Base-by-base conservation (phyloP, 2,797 vertebrate species). In the Anguilla anguilla region DNA sequence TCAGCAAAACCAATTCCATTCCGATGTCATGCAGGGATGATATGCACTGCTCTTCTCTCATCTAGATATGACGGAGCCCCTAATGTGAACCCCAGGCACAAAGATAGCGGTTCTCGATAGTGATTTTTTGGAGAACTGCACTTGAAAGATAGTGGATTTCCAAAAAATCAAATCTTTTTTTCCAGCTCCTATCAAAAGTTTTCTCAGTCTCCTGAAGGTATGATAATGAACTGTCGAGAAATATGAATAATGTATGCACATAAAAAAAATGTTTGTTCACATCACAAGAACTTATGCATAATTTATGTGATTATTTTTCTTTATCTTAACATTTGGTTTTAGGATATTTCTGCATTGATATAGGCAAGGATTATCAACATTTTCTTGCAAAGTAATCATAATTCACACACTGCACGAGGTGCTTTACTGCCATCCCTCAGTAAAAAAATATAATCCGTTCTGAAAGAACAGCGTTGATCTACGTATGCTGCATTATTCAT, bases 311-410 rank as follows among this genome's bases (percentile, higher is more conserved):
- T 92, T 90, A 92, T 87, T 87, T 91, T 72, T 91, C 88, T 87
- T 91, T 91, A 91, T 93, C 92, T 92, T 92, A 92, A 90, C 82
- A 90, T 91, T 96, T 94, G 90, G 91, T 90, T 88, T 53, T 89
- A 87, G 90, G 86, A 77, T 89, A 83, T 90, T 89, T 90, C 86
- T 91, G 89, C 87, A 72, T 90, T 86, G 90, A 90, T 74, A 87
- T 86, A 93, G 89, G 82, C 87, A 88, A 55, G 89, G 93, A 94
- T 91, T 90, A 93, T 92, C 93, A 89, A 90, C 92, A 94, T 92
- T 91, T 93, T 91, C 92, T 90, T 86, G 88, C 92, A 94, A 93
- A 96, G 94, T 95, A 95, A 95, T 94, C 87, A 91, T 92, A 86
- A 91, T 91, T 93, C 89, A 89, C 81, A 79, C 69, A 79, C 86